A percentile compares a stretch with the other conserved stretches of the same genome.
phyloP scores from a whole-genome alignment of 1,140 invertebrate genomes.

The Paralvinella palmiformis region DNA sequence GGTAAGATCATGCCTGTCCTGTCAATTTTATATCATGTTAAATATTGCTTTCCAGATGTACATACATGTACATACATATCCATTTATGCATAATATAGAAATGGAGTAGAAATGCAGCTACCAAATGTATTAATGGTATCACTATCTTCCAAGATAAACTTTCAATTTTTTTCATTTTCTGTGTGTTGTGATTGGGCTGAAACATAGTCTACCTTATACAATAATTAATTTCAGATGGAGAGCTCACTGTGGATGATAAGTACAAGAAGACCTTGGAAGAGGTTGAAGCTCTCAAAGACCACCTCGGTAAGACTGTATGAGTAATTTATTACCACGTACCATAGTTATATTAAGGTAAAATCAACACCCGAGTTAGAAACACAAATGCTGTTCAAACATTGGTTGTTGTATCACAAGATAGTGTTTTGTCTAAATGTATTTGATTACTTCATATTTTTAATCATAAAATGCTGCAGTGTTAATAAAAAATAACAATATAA shows the following conservation, averaged over 20 bases:
- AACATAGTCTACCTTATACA: no score
- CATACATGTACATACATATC: no score
- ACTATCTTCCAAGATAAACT: no score
- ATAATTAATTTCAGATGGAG: conserved; percentile 34
- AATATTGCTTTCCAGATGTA: no score
- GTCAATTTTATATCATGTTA: no score
- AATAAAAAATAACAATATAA: background rate
- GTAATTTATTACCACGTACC: background rate
- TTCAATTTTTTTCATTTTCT: no score
- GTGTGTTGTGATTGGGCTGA: no score
- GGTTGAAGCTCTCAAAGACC: conserved; percentile 41
- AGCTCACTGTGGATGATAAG: conserved; percentile 39
- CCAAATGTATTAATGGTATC: no score
- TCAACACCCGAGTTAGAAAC: background rate
- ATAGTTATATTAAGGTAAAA: background rate
- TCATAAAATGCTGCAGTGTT: background rate
- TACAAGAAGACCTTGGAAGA: conserved; percentile 38
- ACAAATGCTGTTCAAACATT: background rate
- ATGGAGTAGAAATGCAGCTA: no score
- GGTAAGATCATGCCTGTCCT: no score
- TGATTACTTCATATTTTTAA: background rate
- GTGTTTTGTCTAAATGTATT: no score
- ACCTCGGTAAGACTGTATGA: conserved; percentile 27
- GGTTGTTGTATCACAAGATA: background rate
- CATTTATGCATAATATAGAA: no score